Base-by-base conservation (phyloP, 2,797 vertebrate species). In the Hirundo rustica region DNA sequence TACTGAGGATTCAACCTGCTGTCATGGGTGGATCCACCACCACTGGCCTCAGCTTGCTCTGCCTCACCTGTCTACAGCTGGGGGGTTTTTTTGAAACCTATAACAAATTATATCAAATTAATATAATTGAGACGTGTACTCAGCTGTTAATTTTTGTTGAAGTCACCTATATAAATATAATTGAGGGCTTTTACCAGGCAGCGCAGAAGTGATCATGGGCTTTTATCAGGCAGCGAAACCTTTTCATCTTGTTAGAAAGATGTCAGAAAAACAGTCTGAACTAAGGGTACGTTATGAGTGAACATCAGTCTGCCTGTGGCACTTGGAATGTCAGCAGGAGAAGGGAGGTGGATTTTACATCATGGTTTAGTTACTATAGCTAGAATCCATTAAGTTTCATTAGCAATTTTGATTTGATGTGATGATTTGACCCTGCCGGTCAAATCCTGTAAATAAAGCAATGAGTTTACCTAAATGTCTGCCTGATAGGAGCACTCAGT, bases 401-500 rank as follows among this genome's bases (percentile, higher is more conserved):
- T 93, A 89, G 36, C 40, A 85, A 13, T 96, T 92, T 88, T 81
- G 44, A 74, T 88, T 74, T 93, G 68, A 89, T 89, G 51, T 81
- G 78, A 75, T 91, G 87, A 93, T 95, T 92, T 92, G 89, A 91
- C 85, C 79, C 68, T 68, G 54, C 13, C 1, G 11, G 58, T 92
- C 87, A 91, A 88, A 89, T 83, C 61, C 62, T 91, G 78, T 96
- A 92, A 96, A 93, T 83, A 92, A 86, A 91, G 62, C 32, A 82
- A 10, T 62, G 48, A 51, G 65, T 96, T 94, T 86, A 81, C 73
- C 34, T 78, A 70, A 77, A 89, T 81, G 75, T 95, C 82, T 78
- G 45, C 62, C 76, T 92, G 89, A 89, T 53, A 84, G 87, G 40
- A 94, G 55, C 76, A 55, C 40, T 75, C 47, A 80, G 42, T 65